These are phyloP conservation scores for Strigamia transsilvanica DNA, from an alignment of 2,888 invertebrate species.

Conservation along the genomic window DNA sequence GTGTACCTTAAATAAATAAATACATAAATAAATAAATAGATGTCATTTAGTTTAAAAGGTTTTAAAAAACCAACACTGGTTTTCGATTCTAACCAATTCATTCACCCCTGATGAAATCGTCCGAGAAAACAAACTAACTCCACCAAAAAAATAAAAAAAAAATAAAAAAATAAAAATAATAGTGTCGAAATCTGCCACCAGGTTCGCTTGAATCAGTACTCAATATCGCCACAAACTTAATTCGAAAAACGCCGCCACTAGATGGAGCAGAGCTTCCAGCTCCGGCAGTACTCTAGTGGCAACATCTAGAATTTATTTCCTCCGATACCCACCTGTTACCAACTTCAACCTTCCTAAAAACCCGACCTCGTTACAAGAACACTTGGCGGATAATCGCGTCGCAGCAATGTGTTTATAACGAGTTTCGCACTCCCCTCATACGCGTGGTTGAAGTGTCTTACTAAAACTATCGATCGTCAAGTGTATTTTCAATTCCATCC, in stretches of 20 bases:
- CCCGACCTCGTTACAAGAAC: neutral
- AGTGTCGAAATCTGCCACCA: neutral
- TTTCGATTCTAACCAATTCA: neutral
- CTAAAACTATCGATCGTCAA: neutral
- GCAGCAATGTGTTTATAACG: neutral
- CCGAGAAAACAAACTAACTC: too few species aligned
- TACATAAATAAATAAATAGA: neutral
- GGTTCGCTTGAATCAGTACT: neutral
- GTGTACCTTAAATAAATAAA: constrained; percentile 12
- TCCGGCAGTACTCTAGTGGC: neutral
- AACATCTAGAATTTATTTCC: neutral
- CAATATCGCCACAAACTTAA: neutral
- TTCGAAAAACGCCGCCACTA: neutral
- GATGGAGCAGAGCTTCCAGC: neutral
- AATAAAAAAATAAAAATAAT: neutral
- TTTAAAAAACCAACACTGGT: neutral
- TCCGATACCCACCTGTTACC: constrained; percentile 4
- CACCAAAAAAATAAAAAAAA: neutral
- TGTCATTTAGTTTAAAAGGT: neutral
- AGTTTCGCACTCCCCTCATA: neutral
- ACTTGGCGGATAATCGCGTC: neutral
- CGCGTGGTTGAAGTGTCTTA: neutral
- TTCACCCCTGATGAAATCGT: neutral
- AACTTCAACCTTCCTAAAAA: neutral
- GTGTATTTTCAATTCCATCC: neutral